phyloP scores from a whole-genome alignment of 2,113 vertebrate species.

The Grallaria varia region DNA sequence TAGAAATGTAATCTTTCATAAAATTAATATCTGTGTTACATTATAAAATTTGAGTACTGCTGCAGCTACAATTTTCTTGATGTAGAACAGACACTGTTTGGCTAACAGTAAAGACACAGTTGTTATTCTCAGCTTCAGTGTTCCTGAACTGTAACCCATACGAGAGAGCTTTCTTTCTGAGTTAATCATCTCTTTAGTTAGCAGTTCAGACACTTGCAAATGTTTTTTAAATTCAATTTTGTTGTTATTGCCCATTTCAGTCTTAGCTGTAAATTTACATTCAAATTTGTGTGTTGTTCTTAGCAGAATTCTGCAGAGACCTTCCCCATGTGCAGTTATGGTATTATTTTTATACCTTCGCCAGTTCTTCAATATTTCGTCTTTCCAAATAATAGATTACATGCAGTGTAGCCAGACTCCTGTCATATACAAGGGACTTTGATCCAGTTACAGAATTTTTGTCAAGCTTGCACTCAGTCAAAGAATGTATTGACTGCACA shows the following conservation, averaged over 20 bases:
- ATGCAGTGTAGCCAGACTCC: not conserved
- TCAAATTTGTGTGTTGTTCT: not conserved
- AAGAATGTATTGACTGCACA: not conserved
- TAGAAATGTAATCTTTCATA: not conserved
- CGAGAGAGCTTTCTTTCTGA: not conserved
- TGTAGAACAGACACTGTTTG: constrained; percentile 15
- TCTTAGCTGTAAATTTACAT: not conserved
- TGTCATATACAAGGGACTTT: not conserved
- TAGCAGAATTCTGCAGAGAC: constrained; percentile 3
- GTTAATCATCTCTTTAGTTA: constrained; percentile 2
- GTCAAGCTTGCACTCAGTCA: not conserved
- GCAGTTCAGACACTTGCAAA: not conserved
- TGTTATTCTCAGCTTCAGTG: constrained; percentile 26
- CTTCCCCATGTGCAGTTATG: not conserved
- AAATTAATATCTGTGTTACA: constrained; percentile 19
- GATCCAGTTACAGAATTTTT: constrained; percentile 14
- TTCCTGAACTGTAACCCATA: constrained; percentile 33
- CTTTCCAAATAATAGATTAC: not conserved
- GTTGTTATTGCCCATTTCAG: not conserved
- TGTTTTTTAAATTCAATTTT: constrained; percentile 20
- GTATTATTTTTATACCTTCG: not conserved
- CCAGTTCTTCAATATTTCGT: constrained; percentile 25
- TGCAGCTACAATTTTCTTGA: constrained; percentile 36
- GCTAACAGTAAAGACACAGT: constrained; percentile 28
- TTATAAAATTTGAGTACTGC: constrained; percentile 6